phyloP scores from a whole-genome alignment of 1,140 invertebrate genomes.

The Planococcus citri region DNA sequence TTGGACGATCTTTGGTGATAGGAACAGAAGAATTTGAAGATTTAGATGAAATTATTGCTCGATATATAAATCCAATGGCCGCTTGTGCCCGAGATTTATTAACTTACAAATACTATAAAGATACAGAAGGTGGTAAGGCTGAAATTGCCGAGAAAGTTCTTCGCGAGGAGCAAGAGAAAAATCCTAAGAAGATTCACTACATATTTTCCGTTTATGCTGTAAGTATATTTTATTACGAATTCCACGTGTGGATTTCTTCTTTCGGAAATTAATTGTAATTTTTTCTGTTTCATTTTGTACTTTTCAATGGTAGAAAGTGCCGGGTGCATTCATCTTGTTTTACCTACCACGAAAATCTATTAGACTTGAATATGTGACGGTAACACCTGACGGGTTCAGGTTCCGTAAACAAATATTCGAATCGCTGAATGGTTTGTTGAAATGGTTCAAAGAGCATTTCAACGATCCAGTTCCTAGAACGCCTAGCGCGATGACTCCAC shows the following conservation, averaged over 20 bases:
- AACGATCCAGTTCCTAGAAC: constrained; percentile 74
- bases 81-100: constrained; percentile 77
- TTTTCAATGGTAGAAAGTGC: constrained; percentile 50
- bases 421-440: constrained; percentile 65
- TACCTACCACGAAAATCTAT: constrained; percentile 76
- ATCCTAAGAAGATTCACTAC: constrained; percentile 81
- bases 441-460: constrained; percentile 98
- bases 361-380: constrained; percentile 82
- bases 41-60: constrained; percentile 95
- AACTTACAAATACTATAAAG: constrained; percentile 80
- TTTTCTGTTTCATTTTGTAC: constrained; percentile 6
- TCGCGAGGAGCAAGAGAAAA: constrained; percentile 71
- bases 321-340: constrained; percentile 89
- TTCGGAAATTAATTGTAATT: too few relatives aligned
- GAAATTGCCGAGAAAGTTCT: constrained; percentile 80
- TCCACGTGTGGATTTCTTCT: too few relatives aligned
- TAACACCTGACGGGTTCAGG: constrained; percentile 82
- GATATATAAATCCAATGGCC: constrained; percentile 93
- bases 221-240: constrained; percentile 23
- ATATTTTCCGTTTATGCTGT: constrained; percentile 69
- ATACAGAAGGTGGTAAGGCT: constrained; percentile 52
- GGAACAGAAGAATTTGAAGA: constrained; percentile 90
- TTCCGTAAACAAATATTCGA: constrained; percentile 82
- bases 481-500: constrained; percentile 47
- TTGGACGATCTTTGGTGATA: constrained; percentile 82